Conservation (phyloP, 1,140 invertebrate species). For the Steinernema khuongi region DNA sequence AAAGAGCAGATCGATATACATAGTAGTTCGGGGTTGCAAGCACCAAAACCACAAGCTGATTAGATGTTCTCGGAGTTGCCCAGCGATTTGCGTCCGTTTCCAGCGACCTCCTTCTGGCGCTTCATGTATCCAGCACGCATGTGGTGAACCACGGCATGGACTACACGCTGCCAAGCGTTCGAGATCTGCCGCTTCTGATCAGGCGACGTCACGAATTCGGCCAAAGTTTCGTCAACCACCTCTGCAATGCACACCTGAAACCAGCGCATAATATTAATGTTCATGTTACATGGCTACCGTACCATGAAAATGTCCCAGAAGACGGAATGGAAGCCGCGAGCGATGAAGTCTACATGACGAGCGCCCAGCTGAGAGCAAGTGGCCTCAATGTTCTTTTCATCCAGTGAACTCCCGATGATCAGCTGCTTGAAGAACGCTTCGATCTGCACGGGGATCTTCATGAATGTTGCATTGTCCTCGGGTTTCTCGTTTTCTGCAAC, state of each 20-base stretch:
- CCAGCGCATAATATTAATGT: background rate
- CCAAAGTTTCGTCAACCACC: constrained; percentile 28
- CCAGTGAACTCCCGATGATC: constrained; percentile 25
- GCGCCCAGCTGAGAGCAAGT: constrained; percentile 28
- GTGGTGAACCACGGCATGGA: constrained; percentile 31
- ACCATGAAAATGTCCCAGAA: constrained; percentile 37
- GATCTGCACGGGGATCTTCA: constrained; percentile 26
- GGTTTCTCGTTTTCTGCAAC: constrained; percentile 28
- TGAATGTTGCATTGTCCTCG: constrained; percentile 28
- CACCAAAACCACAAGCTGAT: no score
- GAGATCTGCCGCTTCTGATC: constrained; percentile 23
- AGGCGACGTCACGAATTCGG: constrained; percentile 17
- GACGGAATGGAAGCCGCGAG: constrained; percentile 31
- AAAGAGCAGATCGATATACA: no score
- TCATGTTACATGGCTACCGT: background rate
- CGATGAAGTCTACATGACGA: constrained; percentile 32
- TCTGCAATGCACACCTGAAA: constrained; percentile 30
- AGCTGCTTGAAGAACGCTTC: constrained; percentile 31
- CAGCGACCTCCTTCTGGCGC: constrained; percentile 23
- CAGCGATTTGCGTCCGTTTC: background rate
- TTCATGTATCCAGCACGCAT: constrained; percentile 31
- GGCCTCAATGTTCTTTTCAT: constrained; percentile 24
- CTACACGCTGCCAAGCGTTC: constrained; percentile 30
- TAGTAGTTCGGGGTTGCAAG: no score
- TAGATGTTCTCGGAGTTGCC: background rate